These are phyloP conservation scores for Pasiphila rectangulata DNA, from an alignment of 2,888 invertebrate species.

Conservation along the genomic window DNA sequence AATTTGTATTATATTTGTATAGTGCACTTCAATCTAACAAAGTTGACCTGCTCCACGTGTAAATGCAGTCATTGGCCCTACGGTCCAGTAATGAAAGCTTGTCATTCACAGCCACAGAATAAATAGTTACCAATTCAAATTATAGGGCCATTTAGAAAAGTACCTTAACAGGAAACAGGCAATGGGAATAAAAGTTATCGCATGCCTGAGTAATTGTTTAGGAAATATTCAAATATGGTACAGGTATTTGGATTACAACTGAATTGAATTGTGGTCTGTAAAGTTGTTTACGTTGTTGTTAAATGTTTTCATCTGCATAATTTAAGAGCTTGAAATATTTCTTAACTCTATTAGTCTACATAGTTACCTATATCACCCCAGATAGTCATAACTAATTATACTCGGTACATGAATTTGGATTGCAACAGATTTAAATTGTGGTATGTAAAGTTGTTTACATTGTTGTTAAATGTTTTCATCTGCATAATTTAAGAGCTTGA, in stretches of 20 bases:
- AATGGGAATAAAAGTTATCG: slow-evolving; percentile 30
- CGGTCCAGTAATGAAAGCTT: slow-evolving; percentile 46
- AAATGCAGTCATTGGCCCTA: slow-evolving; percentile 18
- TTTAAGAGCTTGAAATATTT: not conserved
- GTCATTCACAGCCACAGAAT: slow-evolving; percentile 41
- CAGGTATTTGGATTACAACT: not conserved
- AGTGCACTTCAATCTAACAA: too few species aligned
- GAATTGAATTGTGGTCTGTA: not conserved
- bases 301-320: not conserved
- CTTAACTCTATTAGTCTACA: too few species aligned
- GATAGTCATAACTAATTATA: not conserved
- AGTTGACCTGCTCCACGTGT: not conserved
- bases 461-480: not conserved
- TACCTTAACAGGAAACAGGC: slow-evolving; percentile 31
- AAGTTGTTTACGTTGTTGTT: not conserved
- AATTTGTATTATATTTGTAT: too few species aligned
- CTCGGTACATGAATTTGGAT: not conserved
- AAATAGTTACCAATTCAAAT: slow-evolving; percentile 37
- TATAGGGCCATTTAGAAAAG: slow-evolving; percentile 48
- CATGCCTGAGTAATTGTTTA: slow-evolving; percentile 41
- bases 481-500: not conserved
- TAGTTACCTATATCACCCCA: too few species aligned
- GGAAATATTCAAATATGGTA: slow-evolving; percentile 24
- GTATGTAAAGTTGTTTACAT: not conserved
- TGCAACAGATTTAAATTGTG: not conserved